A percentile compares a stretch with the other conserved stretches of the same genome.
Conservation (phyloP, 64 coral and sea anemone genomes). For the Stylophora pistillata region DNA sequence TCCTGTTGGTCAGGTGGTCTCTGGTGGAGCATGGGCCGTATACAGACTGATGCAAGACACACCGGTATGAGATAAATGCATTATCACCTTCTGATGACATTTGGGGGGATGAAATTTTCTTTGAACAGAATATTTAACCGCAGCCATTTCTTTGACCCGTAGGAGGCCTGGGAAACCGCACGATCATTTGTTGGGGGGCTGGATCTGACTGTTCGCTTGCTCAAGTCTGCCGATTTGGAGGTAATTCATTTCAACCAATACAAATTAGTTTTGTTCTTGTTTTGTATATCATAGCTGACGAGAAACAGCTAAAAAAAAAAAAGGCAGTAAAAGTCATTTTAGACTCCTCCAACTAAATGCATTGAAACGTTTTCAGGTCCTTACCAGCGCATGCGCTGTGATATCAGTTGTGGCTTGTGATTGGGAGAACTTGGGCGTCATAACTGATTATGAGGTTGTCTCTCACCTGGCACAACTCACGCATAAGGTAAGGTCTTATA, state of each 20-base stretch:
- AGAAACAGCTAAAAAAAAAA: too few species aligned
- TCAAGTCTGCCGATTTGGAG: conserved; percentile 70
- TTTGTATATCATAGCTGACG: too few species aligned
- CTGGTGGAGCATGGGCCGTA: conserved; percentile 80
- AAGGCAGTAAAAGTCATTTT: too few species aligned
- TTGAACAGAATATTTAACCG: neutral
- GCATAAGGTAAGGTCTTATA: conserved; percentile 38
- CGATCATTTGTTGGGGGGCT: conserved; percentile 94
- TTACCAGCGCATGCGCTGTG: conserved; percentile 78
- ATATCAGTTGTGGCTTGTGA: conserved; percentile 85
- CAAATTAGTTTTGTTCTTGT: neutral
- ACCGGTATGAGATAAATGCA: conserved; percentile 47
- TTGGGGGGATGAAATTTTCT: neutral
- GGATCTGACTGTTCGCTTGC: conserved; percentile 71
- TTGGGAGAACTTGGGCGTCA: conserved; percentile 76
- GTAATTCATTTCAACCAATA: neutral
- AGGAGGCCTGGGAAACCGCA: conserved; percentile 83
- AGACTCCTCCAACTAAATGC: too few species aligned
- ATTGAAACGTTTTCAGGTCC: conserved; percentile 49
- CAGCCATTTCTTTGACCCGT: neutral
- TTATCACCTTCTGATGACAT: neutral
- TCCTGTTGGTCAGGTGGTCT: conserved; percentile 59
- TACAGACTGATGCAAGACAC: conserved; percentile 76
- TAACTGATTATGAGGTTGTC: conserved; percentile 89
- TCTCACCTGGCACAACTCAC: conserved; percentile 63